A percentile compares a stretch with the other conserved stretches of the same genome.
Evolutionary conservation across 2,888 invertebrate genomes (phyloP).

Genomic region (Eupithecia subfuscata): DNA sequence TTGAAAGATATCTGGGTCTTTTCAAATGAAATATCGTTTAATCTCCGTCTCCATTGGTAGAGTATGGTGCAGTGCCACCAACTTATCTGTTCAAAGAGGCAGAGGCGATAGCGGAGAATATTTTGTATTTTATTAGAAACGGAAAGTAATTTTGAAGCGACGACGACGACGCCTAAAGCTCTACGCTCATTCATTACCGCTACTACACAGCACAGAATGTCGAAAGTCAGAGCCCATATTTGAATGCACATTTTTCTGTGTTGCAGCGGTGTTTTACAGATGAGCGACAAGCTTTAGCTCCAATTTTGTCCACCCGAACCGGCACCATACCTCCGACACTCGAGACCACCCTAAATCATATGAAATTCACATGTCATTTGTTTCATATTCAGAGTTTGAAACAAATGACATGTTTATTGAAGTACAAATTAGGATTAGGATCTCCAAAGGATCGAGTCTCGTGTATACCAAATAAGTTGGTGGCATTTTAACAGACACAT

Average conservation of each 20-base stretch:
- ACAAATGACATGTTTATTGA: neutral
- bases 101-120: neutral
- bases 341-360: neutral
- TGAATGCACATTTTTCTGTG: too few species aligned
- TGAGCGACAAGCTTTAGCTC: neutral
- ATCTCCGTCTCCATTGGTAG: slow-evolving; percentile 3
- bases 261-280: too few species aligned
- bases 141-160: neutral
- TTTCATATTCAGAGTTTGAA: neutral
- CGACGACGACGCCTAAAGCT: neutral
- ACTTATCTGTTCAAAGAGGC: neutral
- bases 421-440: neutral
- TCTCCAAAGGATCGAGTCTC: neutral
- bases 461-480: neutral
- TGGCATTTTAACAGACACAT: slow-evolving; percentile 50
- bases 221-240: too few species aligned
- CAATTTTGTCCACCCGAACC: neutral
- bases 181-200: too few species aligned
- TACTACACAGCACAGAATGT: too few species aligned
- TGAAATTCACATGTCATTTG: neutral
- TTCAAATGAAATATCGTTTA: neutral
- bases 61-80: slow-evolving; percentile 3
- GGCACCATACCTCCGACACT: neutral
- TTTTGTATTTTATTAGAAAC: neutral
- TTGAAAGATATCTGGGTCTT: neutral